These are phyloP conservation scores for Leptinotarsa juncta DNA, from an alignment of 2,888 invertebrate genomes.

Conservation along the genomic window DNA sequence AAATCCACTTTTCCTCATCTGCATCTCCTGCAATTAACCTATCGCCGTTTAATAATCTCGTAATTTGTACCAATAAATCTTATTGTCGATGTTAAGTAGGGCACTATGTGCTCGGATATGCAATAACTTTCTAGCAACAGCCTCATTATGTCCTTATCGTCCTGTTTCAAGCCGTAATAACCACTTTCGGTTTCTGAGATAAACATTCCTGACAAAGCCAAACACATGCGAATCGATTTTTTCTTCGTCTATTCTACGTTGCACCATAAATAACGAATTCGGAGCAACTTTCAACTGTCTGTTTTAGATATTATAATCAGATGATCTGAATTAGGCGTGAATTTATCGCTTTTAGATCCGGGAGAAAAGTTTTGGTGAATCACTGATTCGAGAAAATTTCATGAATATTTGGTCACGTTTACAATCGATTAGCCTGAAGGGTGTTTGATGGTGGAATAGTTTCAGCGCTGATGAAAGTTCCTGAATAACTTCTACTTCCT, in stretches of 20 bases:
- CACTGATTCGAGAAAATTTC: background rate
- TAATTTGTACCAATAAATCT: slow-evolving; percentile 26
- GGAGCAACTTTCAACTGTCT: slow-evolving; percentile 18
- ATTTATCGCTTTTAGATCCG: background rate
- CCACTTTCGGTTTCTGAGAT: slow-evolving; percentile 23
- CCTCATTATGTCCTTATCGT: slow-evolving; percentile 24
- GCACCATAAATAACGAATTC: slow-evolving; percentile 6
- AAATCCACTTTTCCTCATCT: slow-evolving; percentile 10
- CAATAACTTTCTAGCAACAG: slow-evolving; percentile 25
- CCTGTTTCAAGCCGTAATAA: slow-evolving; percentile 8
- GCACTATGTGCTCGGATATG: slow-evolving; percentile 24
- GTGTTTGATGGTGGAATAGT: background rate
- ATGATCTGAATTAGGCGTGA: slow-evolving; percentile 1
- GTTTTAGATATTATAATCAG: slow-evolving; percentile 4
- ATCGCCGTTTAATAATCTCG: slow-evolving; percentile 9
- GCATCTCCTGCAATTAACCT: slow-evolving; percentile 5
- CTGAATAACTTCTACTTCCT: no score
- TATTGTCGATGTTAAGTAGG: slow-evolving; percentile 22
- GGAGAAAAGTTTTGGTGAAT: slow-evolving; percentile 8
- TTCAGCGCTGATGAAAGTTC: no score
- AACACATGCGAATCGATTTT: background rate
- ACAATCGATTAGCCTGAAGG: background rate
- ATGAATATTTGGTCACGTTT: background rate
- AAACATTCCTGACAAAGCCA: slow-evolving; percentile 21
- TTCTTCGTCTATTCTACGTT: background rate